Conservation (phyloP, 2,888 invertebrate genomes). For the Caenorhabditis macrosperma region DNA sequence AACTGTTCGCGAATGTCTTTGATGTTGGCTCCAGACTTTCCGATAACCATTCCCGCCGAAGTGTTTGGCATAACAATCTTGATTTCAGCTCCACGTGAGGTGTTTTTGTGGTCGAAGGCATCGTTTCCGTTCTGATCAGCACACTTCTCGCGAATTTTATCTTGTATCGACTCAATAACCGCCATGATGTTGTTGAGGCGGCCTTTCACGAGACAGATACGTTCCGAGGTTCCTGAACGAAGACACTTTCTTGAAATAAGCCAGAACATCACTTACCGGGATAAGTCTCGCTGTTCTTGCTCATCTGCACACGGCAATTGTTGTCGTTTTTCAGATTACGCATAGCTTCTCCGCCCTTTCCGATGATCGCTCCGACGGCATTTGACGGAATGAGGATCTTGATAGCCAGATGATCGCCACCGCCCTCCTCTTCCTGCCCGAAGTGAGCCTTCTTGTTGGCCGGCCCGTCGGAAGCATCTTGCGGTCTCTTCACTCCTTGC, state of each 20-base stretch:
- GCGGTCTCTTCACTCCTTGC: conserved; percentile 71
- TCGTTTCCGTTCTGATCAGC: conserved; percentile 86
- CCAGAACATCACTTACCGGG: conserved; percentile 91
- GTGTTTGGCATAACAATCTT: conserved; percentile 96
- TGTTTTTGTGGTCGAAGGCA: conserved; percentile 78
- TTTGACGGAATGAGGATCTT: conserved; percentile 83
- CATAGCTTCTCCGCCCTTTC: conserved; percentile 98
- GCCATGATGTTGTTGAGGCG: conserved; percentile 92
- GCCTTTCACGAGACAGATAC: conserved; percentile 94
- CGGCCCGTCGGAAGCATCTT: conserved; percentile 73
- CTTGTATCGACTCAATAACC: conserved; percentile 94
- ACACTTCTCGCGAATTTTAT: conserved; percentile 94
- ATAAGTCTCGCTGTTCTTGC: conserved; percentile 98
- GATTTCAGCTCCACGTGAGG: conserved; percentile 81
- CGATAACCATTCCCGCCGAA: conserved; percentile 97
- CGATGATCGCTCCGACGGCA: conserved; percentile 95
- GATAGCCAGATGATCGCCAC: conserved; percentile 45
- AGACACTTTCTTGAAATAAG: too few relatives aligned
- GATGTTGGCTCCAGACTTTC: conserved; percentile 95
- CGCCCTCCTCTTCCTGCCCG: conserved; percentile 57
- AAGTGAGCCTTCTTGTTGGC: conserved; percentile 76
- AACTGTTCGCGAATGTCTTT: conserved; percentile 83
- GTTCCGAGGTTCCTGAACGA: conserved; percentile 86
- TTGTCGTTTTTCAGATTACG: conserved; percentile 97
- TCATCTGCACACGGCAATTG: conserved; percentile 98